Evolutionary conservation across 2,888 invertebrate species (phyloP), one percentile per base, ranked within the genome.

Genomic region (Dryobota labecula): DNA sequence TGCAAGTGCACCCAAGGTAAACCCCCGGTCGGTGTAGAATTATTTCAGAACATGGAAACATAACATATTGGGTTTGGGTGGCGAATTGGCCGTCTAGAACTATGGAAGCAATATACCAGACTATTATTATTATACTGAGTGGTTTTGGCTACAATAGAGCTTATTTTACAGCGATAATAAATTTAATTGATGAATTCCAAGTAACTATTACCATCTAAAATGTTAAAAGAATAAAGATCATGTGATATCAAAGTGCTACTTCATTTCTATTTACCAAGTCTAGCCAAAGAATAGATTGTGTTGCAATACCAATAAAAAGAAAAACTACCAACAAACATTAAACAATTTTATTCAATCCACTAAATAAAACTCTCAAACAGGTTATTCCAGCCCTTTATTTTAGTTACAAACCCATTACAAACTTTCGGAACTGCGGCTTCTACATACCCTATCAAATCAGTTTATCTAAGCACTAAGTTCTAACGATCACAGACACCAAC

Each of bases 401-500:
- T 64, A 73, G 73, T 78, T 61, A 53, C 13, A 58, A 73, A 73
- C 27, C 62, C 53, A 78, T 69, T 69, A 57, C 38, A 58, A 78
- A 78, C 47, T 67, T 69, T 61, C 47, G 63, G 30, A 51, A 27
- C 66, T 66, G 76, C 41, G 72, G 72, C 51, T 61, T 61, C 60
- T 60, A 66, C n/a, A n/a, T 66, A 43, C 45, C 68, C 76, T 76
- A 80, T 80, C 71, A 76, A 80, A 80, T 80, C 80, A 62, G 71
- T 80, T 83, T 73, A 71, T 77, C 56, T 73, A 76, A 68, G 69
- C 77, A 68, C 82, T 76, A 80, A 82, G 58, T 83, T 73, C 49
- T 69, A 83, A 83, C 77, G 82, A 73, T 79, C 76, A 57, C 71
- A 72, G 73, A 76, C 67, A 73, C 64, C 73, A 62, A 70, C 71